A percentile compares a stretch with the other conserved stretches of the same genome.
Conservation (phyloP, 64 coral and sea anemone species). For the Montipora sp. region DNA sequence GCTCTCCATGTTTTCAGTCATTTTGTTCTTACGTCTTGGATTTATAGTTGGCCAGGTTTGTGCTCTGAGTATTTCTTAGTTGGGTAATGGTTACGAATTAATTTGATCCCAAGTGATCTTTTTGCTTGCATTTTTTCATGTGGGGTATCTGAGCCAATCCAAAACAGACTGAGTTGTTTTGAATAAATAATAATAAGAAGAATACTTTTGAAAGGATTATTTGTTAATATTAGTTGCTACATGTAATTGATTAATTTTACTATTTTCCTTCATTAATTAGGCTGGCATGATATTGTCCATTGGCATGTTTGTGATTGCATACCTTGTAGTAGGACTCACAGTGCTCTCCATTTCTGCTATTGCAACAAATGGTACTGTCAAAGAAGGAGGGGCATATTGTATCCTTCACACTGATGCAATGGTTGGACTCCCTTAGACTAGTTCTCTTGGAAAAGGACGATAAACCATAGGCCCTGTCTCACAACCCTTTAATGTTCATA, state of each 20-base stretch:
- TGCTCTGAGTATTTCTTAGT: neutral
- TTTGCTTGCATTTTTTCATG: too few species aligned
- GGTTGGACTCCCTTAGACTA: too few species aligned
- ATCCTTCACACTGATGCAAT: constrained; percentile 57
- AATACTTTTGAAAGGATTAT: too few species aligned
- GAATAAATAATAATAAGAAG: too few species aligned
- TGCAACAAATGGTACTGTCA: constrained; percentile 96
- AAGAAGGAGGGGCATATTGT: constrained; percentile 96
- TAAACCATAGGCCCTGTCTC: too few species aligned
- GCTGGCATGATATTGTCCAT: constrained; percentile 82
- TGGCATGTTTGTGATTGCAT: constrained; percentile 83
- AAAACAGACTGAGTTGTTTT: too few species aligned
- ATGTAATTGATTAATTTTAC: neutral
- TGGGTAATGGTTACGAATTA: neutral
- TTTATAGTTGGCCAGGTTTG: constrained; percentile 94
- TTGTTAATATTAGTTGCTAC: too few species aligned
- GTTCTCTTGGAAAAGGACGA: too few species aligned
- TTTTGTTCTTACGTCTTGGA: constrained; percentile 94
- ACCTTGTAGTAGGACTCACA: constrained; percentile 90
- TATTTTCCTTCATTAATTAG: constrained; percentile 25
- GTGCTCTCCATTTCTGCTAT: constrained; percentile 96
- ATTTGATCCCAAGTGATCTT: neutral
- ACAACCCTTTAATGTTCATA: too few species aligned
- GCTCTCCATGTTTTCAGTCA: constrained; percentile 97
- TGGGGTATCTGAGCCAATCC: too few species aligned